phyloP scores from a whole-genome alignment of 2,888 invertebrate genomes.

The Endotricha flammealis region DNA sequence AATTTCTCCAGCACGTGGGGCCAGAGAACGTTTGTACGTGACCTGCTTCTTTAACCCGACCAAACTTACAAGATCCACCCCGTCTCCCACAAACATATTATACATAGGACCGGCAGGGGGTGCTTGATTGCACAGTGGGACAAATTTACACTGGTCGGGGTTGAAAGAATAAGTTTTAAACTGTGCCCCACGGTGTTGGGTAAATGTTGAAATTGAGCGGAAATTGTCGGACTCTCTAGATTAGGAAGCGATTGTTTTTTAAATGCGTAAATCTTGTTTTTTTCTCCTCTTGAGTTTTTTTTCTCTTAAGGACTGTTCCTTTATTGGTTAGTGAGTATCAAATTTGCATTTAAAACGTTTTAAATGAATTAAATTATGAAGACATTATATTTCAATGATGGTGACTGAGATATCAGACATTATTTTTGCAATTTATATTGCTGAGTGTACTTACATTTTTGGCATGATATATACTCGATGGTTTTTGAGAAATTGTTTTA shows the following conservation, averaged over 20 bases:
- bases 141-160: slow-evolving; percentile 24
- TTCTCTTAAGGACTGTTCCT: slow-evolving; percentile 1
- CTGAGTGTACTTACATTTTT: too few relatives aligned
- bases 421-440: too few relatives aligned
- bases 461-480: too few relatives aligned
- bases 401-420: too few relatives aligned
- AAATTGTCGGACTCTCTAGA: slow-evolving; percentile 35
- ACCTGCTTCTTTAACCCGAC: slow-evolving; percentile 34
- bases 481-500: too few relatives aligned
- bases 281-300: slow-evolving; percentile 14
- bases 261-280: slow-evolving; percentile 25
- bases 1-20: slow-evolving; percentile 39
- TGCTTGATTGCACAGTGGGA: slow-evolving; percentile 14
- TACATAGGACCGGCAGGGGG: not conserved
- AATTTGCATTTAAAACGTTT: slow-evolving; percentile 14
- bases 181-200: slow-evolving; percentile 36
- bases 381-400: too few relatives aligned
- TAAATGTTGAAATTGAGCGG: slow-evolving; percentile 48
- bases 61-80: slow-evolving; percentile 15
- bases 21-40: slow-evolving; percentile 44
- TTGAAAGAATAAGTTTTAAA: slow-evolving; percentile 32
- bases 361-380: too few relatives aligned
- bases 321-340: slow-evolving; percentile 19
- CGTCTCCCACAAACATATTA: not conserved
- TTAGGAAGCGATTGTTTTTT: slow-evolving; percentile 34